Evolutionary conservation across 2,113 vertebrate genomes (phyloP).

Genomic region (Paradisaea rubra): DNA sequence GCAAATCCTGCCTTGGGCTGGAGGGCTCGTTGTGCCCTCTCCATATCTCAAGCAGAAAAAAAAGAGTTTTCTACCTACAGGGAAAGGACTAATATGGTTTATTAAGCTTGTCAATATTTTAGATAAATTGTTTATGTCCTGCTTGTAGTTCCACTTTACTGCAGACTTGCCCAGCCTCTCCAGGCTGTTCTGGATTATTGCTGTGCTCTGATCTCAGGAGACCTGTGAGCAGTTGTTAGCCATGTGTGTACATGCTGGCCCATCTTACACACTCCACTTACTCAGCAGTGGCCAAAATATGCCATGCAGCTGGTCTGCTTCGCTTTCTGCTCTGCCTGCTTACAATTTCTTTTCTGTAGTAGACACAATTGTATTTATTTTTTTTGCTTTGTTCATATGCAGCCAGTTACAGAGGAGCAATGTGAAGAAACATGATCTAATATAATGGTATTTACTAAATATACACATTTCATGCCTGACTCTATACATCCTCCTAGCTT

Average conservation of each 20-base stretch:
- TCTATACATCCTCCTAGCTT: not conserved
- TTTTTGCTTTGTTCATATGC: not conserved
- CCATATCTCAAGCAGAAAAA: not conserved
- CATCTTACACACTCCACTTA: not conserved
- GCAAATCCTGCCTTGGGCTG: not conserved
- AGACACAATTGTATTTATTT: not conserved
- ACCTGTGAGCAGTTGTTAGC: not conserved
- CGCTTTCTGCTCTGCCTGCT: not conserved
- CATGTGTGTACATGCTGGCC: not conserved
- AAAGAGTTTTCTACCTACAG: not conserved
- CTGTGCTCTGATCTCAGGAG: not conserved
- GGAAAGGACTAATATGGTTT: not conserved
- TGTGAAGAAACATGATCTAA: not conserved
- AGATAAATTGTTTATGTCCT: not conserved
- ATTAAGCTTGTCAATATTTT: not conserved
- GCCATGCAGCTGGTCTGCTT: not conserved
- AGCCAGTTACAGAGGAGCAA: not conserved
- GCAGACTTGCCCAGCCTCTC: not conserved
- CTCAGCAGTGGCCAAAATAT: not conserved
- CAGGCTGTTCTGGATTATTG: not conserved
- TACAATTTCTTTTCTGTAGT: not conserved
- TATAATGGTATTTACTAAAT: not conserved
- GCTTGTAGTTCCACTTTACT: not conserved
- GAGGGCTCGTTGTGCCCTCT: not conserved
- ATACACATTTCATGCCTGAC: not conserved